Base-by-base conservation (phyloP, 2,888 invertebrate genomes). In the Pachydiplax longipennis region DNA sequence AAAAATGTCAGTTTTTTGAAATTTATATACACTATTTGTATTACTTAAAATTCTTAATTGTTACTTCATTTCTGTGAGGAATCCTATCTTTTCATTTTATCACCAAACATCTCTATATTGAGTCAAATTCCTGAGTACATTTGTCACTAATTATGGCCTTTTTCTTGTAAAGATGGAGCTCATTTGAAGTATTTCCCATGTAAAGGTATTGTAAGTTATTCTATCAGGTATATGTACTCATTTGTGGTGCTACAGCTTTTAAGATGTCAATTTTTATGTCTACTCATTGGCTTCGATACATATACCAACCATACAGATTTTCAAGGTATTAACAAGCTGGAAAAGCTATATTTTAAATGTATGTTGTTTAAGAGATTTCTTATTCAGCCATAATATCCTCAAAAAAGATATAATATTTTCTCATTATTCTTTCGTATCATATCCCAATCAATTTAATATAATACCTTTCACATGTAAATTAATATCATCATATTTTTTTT, bases 301-400 rank as follows among this genome's bases (percentile, higher is more conserved):
- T 61, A 58, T 61, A 37, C 87, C 87, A 87, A 87, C 87, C 87
- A 87, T 87, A 87, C 87, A 87, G 87, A 87, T 87, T 87, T 87
- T 87, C 65, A 65, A 87, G 87, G 87, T 87, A 87, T 61, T 37
- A 87, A 65, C 13, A 31, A 25, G 13, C 31, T 73, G 31, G 31
- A 73, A 25, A 73, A 73, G n/a, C 18, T 65, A 25, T 25, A n/a
- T 65, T 73, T 25, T 31, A 12, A 8, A 0, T 73, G 2, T 13
- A 31, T 73, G 31, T 31, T 31, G 0, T 73, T 8, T 73, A 31
- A 2, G 31, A 13, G 25, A 73, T 73, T 73, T 13, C 15, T 73
- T 25, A 25, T 13, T 73, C 12, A 22, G 73, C 31, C 31, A 31
- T 73, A 73, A 73, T 73, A 73, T 13, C 31, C 31, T 18, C 53